These are phyloP conservation scores for Panopea generosa DNA, from an alignment of 2,888 invertebrate genomes.

Conservation along the genomic window DNA sequence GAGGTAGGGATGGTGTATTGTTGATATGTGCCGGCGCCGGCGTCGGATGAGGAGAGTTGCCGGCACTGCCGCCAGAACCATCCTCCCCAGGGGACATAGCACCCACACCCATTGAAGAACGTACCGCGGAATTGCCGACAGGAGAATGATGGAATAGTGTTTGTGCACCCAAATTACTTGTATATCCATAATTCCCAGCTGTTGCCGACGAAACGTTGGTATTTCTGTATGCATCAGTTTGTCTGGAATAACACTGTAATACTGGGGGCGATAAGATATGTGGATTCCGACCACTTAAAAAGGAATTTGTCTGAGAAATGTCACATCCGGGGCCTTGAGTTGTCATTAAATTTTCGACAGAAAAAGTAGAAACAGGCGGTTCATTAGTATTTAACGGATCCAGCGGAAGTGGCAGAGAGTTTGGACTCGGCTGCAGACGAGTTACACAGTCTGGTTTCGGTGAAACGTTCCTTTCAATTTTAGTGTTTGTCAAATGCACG, in stretches of 20 bases:
- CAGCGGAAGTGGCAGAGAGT: slow-evolving; percentile 74
- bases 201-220: slow-evolving; percentile 66
- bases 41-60: slow-evolving; percentile 68
- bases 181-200: slow-evolving; percentile 66
- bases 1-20: slow-evolving; percentile 64
- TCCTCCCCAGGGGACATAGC: slow-evolving; percentile 42
- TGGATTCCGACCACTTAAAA: slow-evolving; percentile 61
- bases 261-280: slow-evolving; percentile 76
- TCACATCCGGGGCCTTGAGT: slow-evolving; percentile 68
- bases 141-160: slow-evolving; percentile 61
- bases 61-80: slow-evolving; percentile 62
- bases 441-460: slow-evolving; percentile 68
- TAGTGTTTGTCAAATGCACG: slow-evolving; percentile 62
- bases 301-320: slow-evolving; percentile 58
- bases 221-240: slow-evolving; percentile 76
- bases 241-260: slow-evolving; percentile 69
- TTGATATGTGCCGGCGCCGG: slow-evolving; percentile 66
- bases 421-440: slow-evolving; percentile 65
- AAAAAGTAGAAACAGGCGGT: slow-evolving; percentile 74
- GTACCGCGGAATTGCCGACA: slow-evolving; percentile 21
- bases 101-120: slow-evolving; percentile 36
- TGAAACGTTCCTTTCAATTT: slow-evolving; percentile 76
- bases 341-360: slow-evolving; percentile 82
- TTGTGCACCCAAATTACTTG: slow-evolving; percentile 69
- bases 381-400: slow-evolving; percentile 68